Percentiles rank a stretch among this genome's conserved stretches.
Conservation (phyloP, 2,888 invertebrate genomes). For the Formica aserva region DNA sequence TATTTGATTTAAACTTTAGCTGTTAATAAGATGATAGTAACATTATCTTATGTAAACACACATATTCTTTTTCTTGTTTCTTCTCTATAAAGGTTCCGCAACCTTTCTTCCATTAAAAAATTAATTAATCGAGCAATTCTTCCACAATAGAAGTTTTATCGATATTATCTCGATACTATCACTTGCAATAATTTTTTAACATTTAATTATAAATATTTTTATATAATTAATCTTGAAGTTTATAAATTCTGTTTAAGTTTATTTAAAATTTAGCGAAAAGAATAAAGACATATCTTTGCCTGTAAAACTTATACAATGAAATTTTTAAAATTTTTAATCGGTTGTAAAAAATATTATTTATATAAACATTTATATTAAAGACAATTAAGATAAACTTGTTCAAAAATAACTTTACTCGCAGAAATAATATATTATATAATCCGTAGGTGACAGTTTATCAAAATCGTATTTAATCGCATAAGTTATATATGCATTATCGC, state of each 20-base stretch:
- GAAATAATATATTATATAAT: slow-evolving; percentile 5
- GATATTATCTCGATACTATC: not conserved
- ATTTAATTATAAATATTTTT: not conserved
- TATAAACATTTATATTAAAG: not conserved
- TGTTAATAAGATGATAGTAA: not conserved
- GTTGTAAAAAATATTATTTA: not conserved
- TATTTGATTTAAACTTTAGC: not conserved
- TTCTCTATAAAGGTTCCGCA: not conserved
- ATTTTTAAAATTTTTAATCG: not conserved
- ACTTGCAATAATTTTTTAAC: not conserved
- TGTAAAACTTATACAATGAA: not conserved
- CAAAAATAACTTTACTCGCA: not conserved
- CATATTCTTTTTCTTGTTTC: too few relatives aligned
- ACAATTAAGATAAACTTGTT: not conserved
- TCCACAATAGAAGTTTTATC: not conserved
- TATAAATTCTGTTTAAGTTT: not conserved
- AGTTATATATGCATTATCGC: not conserved
- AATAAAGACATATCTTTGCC: not conserved
- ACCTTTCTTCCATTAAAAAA: not conserved
- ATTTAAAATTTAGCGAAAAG: not conserved
- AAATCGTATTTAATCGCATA: not conserved
- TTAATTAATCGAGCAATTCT: not conserved
- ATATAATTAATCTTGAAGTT: not conserved
- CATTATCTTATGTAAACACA: too few relatives aligned
- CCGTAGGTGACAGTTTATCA: not conserved